A percentile compares a stretch with the other conserved stretches of the same genome.
Conservation (phyloP, 2,888 invertebrate species). For the Himalopsyche tibetana region DNA sequence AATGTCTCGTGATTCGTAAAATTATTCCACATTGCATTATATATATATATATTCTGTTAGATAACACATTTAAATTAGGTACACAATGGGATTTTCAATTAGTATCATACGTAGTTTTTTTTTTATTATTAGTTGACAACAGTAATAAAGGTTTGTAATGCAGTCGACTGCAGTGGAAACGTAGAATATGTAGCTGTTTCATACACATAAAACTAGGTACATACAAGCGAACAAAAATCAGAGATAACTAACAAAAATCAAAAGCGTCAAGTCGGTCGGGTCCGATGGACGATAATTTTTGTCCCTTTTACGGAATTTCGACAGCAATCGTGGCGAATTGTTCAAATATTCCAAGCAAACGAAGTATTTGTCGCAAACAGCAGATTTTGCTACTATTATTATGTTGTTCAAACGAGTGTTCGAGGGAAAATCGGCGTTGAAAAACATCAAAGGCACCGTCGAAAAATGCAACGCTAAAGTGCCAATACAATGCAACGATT, state of each 20-base stretch:
- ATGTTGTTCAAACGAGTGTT: constrained; percentile 79
- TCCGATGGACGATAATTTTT: constrained; percentile 77
- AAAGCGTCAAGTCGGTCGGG: constrained; percentile 69
- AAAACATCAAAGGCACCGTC: constrained; percentile 68
- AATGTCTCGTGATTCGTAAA: too few relatives aligned
- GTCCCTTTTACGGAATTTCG: constrained; percentile 70
- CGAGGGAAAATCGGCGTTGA: constrained; percentile 77
- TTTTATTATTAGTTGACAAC: background rate
- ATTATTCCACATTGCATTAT: too few relatives aligned
- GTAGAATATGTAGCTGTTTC: background rate
- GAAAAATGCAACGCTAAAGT: constrained; percentile 76
- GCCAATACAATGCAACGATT: constrained; percentile 74
- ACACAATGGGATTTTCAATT: too few relatives aligned
- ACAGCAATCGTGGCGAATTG: constrained; percentile 72
- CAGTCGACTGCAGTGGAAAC: background rate
- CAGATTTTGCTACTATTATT: constrained; percentile 75
- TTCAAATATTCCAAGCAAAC: constrained; percentile 74
- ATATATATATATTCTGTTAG: too few relatives aligned
- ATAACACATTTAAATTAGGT: too few relatives aligned
- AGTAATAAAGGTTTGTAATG: background rate
- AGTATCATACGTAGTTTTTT: too few relatives aligned
- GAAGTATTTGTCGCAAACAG: constrained; percentile 74
- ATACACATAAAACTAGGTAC: background rate
- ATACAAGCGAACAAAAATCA: background rate
- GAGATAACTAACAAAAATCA: constrained; percentile 29